Percentiles rank a stretch among this genome's conserved stretches.
Conservation (phyloP, 2,797 vertebrate species). For the Sebastes nivosus region DNA sequence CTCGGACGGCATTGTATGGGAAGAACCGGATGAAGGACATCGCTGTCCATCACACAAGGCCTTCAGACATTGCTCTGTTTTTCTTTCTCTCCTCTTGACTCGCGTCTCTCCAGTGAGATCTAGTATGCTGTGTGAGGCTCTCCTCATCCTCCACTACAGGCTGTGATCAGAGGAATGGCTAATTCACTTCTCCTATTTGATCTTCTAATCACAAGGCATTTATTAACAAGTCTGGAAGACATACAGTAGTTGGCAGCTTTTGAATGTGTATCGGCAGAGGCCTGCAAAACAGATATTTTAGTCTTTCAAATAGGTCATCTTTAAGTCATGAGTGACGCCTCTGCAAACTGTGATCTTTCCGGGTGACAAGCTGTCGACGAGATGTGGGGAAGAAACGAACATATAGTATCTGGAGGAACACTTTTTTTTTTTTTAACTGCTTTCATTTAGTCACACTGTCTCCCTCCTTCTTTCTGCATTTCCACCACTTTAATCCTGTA, state of each 20-base stretch:
- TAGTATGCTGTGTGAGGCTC: conserved; percentile 51
- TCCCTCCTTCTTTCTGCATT: background rate
- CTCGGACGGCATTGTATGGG: background rate
- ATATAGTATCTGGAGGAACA: conserved; percentile 7
- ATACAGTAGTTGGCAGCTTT: conserved; percentile 61
- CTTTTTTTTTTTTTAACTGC: background rate
- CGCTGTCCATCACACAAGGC: conserved; percentile 12
- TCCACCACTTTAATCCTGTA: conserved; percentile 24
- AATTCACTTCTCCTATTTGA: conserved; percentile 78
- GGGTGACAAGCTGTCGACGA: conserved; percentile 39
- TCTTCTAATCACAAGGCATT: conserved; percentile 82
- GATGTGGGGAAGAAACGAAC: conserved; percentile 5
- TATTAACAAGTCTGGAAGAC: conserved; percentile 77
- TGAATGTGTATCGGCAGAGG: conserved; percentile 57
- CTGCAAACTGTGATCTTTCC: conserved; percentile 36
- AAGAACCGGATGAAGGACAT: conserved; percentile 34
- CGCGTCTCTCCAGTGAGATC: conserved; percentile 43
- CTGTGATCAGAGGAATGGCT: conserved; percentile 79
- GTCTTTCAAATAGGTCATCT: conserved; percentile 72
- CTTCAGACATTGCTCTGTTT: conserved; percentile 33
- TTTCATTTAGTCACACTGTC: conserved; percentile 1
- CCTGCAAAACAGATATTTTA: conserved; percentile 65
- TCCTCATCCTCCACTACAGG: conserved; percentile 50
- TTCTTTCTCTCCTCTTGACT: conserved; percentile 9
- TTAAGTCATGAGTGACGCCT: conserved; percentile 62